These are phyloP conservation scores for Phoenicopterus ruber DNA, from an alignment of 2,113 vertebrate genomes.

Conservation along the genomic window DNA sequence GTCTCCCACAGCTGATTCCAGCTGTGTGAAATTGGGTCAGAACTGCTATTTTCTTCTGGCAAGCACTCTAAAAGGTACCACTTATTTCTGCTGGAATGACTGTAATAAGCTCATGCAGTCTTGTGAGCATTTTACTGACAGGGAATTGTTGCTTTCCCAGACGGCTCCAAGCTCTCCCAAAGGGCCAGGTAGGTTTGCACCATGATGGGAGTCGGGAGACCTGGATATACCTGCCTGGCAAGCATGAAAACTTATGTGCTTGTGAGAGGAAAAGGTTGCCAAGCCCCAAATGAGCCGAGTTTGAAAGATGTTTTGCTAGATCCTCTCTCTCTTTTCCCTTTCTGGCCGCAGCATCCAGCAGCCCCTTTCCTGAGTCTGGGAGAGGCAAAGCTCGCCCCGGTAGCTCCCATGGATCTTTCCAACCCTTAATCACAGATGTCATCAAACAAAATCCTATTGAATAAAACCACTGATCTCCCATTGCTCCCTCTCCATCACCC, in stretches of 20 bases:
- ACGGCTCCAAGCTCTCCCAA: not conserved
- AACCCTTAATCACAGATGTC: not conserved
- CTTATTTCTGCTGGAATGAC: constrained; percentile 19
- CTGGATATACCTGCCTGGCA: not conserved
- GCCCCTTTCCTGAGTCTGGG: not conserved
- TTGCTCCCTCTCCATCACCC: not conserved
- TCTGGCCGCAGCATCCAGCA: not conserved
- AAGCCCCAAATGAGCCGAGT: not conserved
- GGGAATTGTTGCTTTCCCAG: not conserved
- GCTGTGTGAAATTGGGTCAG: constrained; percentile 23
- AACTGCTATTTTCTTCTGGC: constrained; percentile 8
- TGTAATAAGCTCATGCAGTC: constrained; percentile 4
- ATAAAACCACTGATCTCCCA: not conserved
- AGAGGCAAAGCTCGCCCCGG: not conserved
- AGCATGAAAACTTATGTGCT: not conserved
- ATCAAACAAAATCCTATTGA: not conserved
- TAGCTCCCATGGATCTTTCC: not conserved
- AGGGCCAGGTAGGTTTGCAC: not conserved
- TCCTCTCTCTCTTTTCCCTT: not conserved
- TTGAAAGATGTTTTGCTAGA: not conserved
- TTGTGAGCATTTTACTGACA: not conserved
- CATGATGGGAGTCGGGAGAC: rapidly evolving
- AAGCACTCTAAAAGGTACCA: not conserved
- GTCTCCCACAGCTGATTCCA: constrained; percentile 3
- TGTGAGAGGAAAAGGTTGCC: not conserved